Conservation (phyloP, 2,888 invertebrate genomes). For the Mesopsocus fuscifrons region DNA sequence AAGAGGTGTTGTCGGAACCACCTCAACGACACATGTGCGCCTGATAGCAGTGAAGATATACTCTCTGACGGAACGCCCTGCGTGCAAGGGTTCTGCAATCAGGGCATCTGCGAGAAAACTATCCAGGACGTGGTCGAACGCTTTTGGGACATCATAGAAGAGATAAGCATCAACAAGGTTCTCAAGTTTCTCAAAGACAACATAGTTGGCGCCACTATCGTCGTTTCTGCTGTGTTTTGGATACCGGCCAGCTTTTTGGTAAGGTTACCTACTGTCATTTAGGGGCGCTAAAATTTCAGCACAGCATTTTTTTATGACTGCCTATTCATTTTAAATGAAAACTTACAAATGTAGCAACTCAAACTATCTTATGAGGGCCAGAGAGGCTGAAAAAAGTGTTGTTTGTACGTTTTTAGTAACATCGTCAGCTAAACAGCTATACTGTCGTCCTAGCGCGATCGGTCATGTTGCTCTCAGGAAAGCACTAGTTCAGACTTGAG, state of each 20-base stretch:
- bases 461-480: too few species aligned
- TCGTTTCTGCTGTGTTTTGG: constrained; percentile 85
- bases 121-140: constrained; percentile 89
- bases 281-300: neutral
- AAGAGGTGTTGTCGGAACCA: constrained; percentile 84
- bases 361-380: too few species aligned
- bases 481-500: too few species aligned
- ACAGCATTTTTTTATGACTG: too few species aligned
- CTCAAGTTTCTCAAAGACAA: constrained; percentile 77
- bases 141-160: constrained; percentile 95
- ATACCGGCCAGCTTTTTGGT: constrained; percentile 77
- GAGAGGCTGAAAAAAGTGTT: too few species aligned
- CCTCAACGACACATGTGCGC: constrained; percentile 79
- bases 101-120: constrained; percentile 89
- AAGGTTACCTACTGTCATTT: constrained; percentile 16
- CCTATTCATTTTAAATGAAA: too few species aligned
- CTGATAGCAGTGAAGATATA: constrained; percentile 73
- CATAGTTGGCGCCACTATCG: constrained; percentile 81
- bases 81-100: constrained; percentile 88
- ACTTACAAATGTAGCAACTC: too few species aligned
- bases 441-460: too few species aligned
- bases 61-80: constrained; percentile 88
- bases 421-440: too few species aligned
- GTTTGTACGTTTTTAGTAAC: too few species aligned
- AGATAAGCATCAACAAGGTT: constrained; percentile 85